Base-by-base conservation (phyloP, 2,888 invertebrate species). In the Maniola hyperantus region DNA sequence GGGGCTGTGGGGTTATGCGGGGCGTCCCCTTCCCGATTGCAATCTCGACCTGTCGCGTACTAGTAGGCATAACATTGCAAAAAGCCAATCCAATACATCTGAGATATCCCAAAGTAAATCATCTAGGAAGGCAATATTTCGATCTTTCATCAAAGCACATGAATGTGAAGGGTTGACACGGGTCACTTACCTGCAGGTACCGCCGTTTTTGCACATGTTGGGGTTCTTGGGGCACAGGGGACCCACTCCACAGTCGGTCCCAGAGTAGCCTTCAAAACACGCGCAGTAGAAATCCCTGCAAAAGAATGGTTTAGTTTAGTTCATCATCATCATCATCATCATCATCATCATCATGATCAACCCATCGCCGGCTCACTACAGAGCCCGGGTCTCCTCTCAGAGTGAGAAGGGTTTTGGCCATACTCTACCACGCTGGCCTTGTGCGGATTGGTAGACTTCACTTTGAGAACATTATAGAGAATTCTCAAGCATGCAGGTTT, bases 251-350 rank as follows among this genome's bases (percentile, higher is more conserved):
- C 97, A 98, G 81, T 95, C 95, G 5, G 90, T 85, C 6, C 97
- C 97, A 63, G 94, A 95, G 88, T 96, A 97, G 51, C 96, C 96
- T 64, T 95, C 93, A 86, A 97, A 97, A 86, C 98, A 98, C 66
- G 95, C 93, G 85, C 97, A 97, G 81, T 92, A 94, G 86, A 96
- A 97, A 67, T 94, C 94, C 79, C 97, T 97, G 93, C 5, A 20
- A 70, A 63, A 62, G 60, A 64, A n/a, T n/a, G 20, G 33, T 44
- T 20, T 36, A n/a, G 51, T 26, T 33, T n/a, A 2, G n/a, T n/a
- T n/a, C n/a, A n/a, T n/a, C n/a, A n/a, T n/a, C n/a, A n/a, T n/a
- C n/a, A n/a, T n/a, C n/a, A n/a, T n/a, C n/a, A n/a, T n/a, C n/a
- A n/a, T n/a, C n/a, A n/a, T n/a, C n/a, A n/a, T n/a, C n/a, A n/a